Evolutionary conservation across 53 echinoderm and acorn worm species (phyloP), one percentile per base, ranked within the genome.

Genomic region (Astropecten irregularis): DNA sequence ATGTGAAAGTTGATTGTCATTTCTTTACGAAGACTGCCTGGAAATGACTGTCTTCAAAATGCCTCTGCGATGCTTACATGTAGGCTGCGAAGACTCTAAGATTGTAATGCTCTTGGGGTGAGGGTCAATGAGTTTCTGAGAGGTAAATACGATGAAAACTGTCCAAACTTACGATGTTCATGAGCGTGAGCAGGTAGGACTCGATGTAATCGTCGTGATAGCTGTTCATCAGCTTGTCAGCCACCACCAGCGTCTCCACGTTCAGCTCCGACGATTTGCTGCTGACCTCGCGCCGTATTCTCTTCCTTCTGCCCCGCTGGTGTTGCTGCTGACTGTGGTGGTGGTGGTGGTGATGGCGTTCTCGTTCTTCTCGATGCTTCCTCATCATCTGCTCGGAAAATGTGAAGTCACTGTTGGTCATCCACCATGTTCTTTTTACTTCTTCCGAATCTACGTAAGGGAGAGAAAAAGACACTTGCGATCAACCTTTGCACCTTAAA

Each of bases 111-210:
- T n/a, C n/a, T n/a, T n/a, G n/a, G n/a, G n/a, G n/a, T n/a, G n/a
- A n/a, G n/a, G n/a, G n/a, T n/a, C n/a, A n/a, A n/a, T n/a, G n/a
- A n/a, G n/a, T n/a, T n/a, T n/a, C n/a, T n/a, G n/a, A n/a, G n/a
- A n/a, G n/a, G n/a, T n/a, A n/a, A n/a, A n/a, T n/a, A n/a, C n/a
- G n/a, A n/a, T n/a, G n/a, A n/a, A n/a, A n/a, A n/a, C n/a, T n/a
- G n/a, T n/a, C n/a, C n/a, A 62, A 44, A 97, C 97, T 92, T 92
- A 97, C 97, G 52, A 97, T 97, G 49, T 97, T 97, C 97, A 97
- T 94, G 62, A 97, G 86, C 38, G 94, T 97, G 37, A 97, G 88
- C 37, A 97, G 84, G 50, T 97, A 97, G 28, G 92, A 89, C 69
- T 97, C 97, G 20, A 97, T 92, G 52, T 87, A 76, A 50, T 85